These are phyloP conservation scores for Oncorhynchus masou DNA, from an alignment of 2,113 vertebrate species.

Conservation along the genomic window DNA sequence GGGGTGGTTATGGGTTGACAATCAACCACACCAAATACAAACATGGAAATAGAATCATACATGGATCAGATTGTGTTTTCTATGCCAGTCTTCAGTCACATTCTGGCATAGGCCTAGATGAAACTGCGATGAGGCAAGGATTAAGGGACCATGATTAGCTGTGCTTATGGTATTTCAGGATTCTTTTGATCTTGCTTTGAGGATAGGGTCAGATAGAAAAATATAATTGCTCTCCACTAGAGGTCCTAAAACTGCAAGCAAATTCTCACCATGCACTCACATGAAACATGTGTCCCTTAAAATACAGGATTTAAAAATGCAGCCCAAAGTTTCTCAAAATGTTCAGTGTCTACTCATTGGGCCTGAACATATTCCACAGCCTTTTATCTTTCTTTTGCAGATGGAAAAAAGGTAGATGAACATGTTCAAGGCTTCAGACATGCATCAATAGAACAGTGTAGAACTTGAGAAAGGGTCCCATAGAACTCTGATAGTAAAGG, in stretches of 20 bases:
- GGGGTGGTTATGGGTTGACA: no score
- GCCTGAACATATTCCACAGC: not conserved
- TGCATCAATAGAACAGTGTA: no score
- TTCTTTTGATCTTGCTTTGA: constrained; percentile 46
- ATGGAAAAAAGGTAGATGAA: not conserved
- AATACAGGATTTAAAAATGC: not conserved
- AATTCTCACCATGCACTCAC: not conserved
- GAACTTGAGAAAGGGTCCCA: not conserved
- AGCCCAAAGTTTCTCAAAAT: not conserved
- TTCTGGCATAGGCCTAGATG: no score
- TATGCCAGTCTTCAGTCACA: no score
- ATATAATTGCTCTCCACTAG: not conserved
- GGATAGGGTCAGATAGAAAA: constrained; percentile 14
- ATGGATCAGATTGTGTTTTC: no score
- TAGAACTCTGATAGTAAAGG: not conserved
- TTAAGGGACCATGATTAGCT: constrained; percentile 32
- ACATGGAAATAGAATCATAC: no score
- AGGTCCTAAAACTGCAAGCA: not conserved
- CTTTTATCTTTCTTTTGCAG: not conserved
- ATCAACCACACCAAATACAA: no score
- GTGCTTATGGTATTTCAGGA: constrained; percentile 57
- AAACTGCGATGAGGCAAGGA: not conserved
- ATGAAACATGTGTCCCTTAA: not conserved
- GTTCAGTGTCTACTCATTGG: not conserved
- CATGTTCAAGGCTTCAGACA: not conserved